phyloP scores from a whole-genome alignment of 2,113 vertebrate genomes.

The Sylvia atricapilla region DNA sequence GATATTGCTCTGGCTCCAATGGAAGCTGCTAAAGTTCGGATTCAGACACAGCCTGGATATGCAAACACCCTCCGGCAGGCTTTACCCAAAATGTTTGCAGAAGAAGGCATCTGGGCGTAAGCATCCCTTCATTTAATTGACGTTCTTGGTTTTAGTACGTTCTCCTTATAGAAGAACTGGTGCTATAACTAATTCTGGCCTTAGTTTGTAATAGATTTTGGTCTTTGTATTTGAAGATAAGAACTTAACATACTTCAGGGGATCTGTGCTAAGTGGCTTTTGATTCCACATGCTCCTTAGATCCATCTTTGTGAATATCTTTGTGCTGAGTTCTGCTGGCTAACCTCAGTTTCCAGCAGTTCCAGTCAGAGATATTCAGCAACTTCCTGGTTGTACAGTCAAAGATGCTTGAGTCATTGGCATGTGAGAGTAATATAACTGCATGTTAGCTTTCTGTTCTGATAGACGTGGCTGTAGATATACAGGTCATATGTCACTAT shows the following conservation, averaged over 20 bases:
- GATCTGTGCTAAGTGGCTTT: background rate
- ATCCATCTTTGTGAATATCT: slow-evolving; percentile 91
- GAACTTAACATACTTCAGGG: background rate
- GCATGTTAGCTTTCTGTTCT: slow-evolving; percentile 79
- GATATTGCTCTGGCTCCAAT: slow-evolving; percentile 98
- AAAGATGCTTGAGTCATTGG: slow-evolving; percentile 98
- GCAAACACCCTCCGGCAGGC: slow-evolving; percentile 93
- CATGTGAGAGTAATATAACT: slow-evolving; percentile 91
- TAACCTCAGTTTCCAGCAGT: slow-evolving; percentile 70
- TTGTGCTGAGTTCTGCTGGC: slow-evolving; percentile 76
- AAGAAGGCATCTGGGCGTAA: slow-evolving; percentile 97
- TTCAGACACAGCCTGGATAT: slow-evolving; percentile 96
- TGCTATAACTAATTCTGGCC: background rate
- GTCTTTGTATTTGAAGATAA: background rate
- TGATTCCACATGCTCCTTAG: slow-evolving; percentile 88
- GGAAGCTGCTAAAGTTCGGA: slow-evolving; percentile 98
- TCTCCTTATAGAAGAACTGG: background rate
- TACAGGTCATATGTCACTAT: slow-evolving; percentile 60
- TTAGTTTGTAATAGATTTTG: background rate
- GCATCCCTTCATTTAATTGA: slow-evolving; percentile 37
- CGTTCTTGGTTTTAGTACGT: background rate
- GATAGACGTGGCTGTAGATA: slow-evolving; percentile 67
- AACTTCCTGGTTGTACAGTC: slow-evolving; percentile 92
- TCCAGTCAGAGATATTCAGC: slow-evolving; percentile 76
- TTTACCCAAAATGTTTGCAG: slow-evolving; percentile 92